Base-by-base conservation (phyloP, 2,888 invertebrate genomes). In the Ophioninae sp. region DNA sequence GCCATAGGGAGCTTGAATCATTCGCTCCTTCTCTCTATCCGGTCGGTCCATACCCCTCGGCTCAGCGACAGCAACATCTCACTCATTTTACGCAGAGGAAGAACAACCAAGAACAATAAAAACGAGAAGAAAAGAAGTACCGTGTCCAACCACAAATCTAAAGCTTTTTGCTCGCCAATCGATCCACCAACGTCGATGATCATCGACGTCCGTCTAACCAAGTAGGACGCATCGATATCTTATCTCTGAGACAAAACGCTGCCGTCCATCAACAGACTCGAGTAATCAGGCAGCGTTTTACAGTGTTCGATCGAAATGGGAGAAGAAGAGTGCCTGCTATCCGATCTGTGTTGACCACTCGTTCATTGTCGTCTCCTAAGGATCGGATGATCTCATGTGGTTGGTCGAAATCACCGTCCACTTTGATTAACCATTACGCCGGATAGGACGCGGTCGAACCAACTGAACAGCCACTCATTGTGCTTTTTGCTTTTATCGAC, bases 1-100 rank as follows among this genome's bases (percentile, higher is more conserved):
- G 81, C 75, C 72, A 81, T 79, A 81, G 81, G 81, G 81, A 79
- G 77, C 68, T 68, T 30, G 67, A 76, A 65, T 30, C 72, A 72
- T 59, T 69, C 30, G 64, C 39, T 74, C 69, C 76, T 71, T 72
- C 61, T 72, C 63, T 17, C 63, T 72, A 51, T 69, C 44, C 71
- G 51, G 30, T 76, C 30, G 63, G 58, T 67, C 44, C 64, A 65
- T 76, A 67, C 56, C 20, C 17, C 51, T 71, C 77, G 69, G 75
- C 65, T 69, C 41, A 71, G 13, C 64, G 56, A 44, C 63, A 63
- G 58, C 56, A 80, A 58, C 65, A 51, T 71, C 59, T 65, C 56
- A 56, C 22, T 65, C 65, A 64, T 65, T 51, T 5, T 20, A 23
- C 61, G 63, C 17, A 61, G n/a, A 1, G n/a, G 37, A 22, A 39